Evolutionary conservation across 2,113 vertebrate species (phyloP), one percentile per base, ranked within the genome.

Genomic region (Neolamprologus modestus): DNA sequence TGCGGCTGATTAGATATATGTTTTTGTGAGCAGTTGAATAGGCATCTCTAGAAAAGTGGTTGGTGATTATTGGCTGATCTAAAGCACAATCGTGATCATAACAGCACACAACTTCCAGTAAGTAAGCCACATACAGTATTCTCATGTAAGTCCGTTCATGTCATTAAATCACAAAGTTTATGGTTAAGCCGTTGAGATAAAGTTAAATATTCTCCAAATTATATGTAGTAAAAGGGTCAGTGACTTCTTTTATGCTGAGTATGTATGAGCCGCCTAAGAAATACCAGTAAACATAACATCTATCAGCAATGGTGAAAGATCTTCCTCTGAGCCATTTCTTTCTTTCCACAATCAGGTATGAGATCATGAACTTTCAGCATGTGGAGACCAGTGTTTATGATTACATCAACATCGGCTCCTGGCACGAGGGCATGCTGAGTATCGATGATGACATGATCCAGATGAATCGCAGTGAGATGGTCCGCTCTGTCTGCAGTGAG

Each of bases 311-410:
- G 73, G 73, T 78, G 45, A 78, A 78, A 31, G 26, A 28, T 2
- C 26, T 8, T 73, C 14, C 31, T 79, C 8, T 71, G 19, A 66
- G 8, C 80, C 7, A 1, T 9, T 16, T 17, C 28, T 63, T 7
- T 83, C 9, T 85, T 3, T 89, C 35, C 21, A 16, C 83, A 21
- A 2, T 86, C 87, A 99, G 99, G 87, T 99, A 99, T 82, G 99
- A 99, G 85, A 99, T 99, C 53, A 99, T 99, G 99, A 99, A 99
- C 91, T 96, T 99, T 83, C 98, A 99, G 91, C 97, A 96, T 24
- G 97, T 97, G 42, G 96, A 97, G 35, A 93, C 96, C 17, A 97
- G 98, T 2, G 96, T 90, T 47, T 99, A 98, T 0, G 98, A 99
- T 92, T 99, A 99, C 2, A 98, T 99, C 16, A 97, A 98, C 10